phyloP scores from a whole-genome alignment of 2,113 vertebrate species.

The Xyrauchen texanus region DNA sequence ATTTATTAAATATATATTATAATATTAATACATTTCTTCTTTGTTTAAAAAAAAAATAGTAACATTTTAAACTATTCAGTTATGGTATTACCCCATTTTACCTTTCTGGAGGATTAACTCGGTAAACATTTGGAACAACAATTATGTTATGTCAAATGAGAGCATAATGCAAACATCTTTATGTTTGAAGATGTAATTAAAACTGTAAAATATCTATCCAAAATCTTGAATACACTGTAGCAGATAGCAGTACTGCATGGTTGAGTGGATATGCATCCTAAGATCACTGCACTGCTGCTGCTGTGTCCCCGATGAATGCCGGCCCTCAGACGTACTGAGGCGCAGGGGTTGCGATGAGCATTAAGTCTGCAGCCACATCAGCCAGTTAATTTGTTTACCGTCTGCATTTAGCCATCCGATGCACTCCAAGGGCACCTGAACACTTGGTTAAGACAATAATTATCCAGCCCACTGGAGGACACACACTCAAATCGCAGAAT shows the following conservation, averaged over 20 bases:
- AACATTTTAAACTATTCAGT: no score
- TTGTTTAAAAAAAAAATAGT: no score
- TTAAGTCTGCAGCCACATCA: slow-evolving; percentile 37
- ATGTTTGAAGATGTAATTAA: no score
- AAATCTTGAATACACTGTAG: not conserved
- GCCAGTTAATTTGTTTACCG: slow-evolving; percentile 54
- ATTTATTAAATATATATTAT: no score
- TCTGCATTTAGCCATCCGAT: slow-evolving; percentile 36
- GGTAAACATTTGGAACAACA: no score
- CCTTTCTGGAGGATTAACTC: not conserved
- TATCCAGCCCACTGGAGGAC: slow-evolving; percentile 55
- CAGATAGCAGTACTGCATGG: not conserved
- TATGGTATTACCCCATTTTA: not conserved
- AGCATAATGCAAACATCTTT: no score
- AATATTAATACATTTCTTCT: no score
- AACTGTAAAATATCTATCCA: not conserved
- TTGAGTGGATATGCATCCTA: slow-evolving; percentile 4
- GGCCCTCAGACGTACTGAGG: not conserved
- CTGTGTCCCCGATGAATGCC: slow-evolving; percentile 11
- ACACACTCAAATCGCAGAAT: slow-evolving; percentile 37
- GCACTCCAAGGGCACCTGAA: slow-evolving; percentile 50
- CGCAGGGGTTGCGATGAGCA: not conserved
- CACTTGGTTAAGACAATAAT: slow-evolving; percentile 52
- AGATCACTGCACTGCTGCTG: slow-evolving; percentile 15
- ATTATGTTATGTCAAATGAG: no score